Base-by-base conservation (phyloP, 2,113 vertebrate species). In the Eudyptes chrysolophus region DNA sequence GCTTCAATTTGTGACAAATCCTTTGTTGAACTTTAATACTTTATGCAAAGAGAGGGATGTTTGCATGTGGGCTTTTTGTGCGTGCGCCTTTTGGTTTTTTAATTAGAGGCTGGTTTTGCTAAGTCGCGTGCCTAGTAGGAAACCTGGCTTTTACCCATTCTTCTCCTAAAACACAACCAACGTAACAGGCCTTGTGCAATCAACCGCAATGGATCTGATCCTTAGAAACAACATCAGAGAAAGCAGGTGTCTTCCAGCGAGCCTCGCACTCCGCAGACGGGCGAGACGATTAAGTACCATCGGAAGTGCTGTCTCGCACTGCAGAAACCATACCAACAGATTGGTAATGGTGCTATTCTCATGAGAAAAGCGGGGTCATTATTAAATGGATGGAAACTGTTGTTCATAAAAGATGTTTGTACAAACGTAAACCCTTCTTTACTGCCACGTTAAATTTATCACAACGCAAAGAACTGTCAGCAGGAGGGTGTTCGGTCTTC, bases 321-420 rank as follows among this genome's bases (percentile, higher is more conserved):
- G 92, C 70, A 6, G 94, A 77, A 97, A 94, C 97, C 87, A 2
- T 61, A 54, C 94, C 89, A 85, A 97, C 98, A 98, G 98, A 97
- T 95, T 97, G 98, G 96, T 97, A 98, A 98, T 94, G 97, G 97
- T 55, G 72, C 96, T 92, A 85, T 93, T 98, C 97, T 97, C 94
- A 11, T 70, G 75, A 97, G 97, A 89, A 96, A 95, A 97, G 97
- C 95, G 8, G 98, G 98, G 98, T 98, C 98, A 96, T 98, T 98
- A 98, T 97, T 98, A 98, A 98, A 92, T 97, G 94, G 90, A 97
- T 98, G 97, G 98, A 98, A 98, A 97, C 94, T 97, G 97, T 97
- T 97, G 96, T 96, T 97, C 93, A 75, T 92, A 97, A 98, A 97
- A 98, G 90, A 82, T 44, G 0, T 93, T 98, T 93, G 84, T 82